Evolutionary conservation across 2,797 vertebrate species (phyloP), one percentile per base, ranked within the genome.

Genomic region (Malurus splendens): DNA sequence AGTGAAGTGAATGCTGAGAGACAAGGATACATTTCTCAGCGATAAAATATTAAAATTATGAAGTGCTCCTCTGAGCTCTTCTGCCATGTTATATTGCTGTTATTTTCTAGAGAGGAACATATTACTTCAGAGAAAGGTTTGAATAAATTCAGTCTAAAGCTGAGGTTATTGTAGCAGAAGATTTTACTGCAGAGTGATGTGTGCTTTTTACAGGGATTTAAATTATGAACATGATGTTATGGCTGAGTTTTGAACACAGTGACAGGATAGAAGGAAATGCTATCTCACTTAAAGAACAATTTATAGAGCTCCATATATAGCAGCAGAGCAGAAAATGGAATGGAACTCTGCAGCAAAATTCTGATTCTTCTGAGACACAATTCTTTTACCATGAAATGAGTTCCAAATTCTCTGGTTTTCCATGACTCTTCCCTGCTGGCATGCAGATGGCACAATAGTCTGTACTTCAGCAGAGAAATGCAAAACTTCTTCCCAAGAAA

Each of bases 41-140:
- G 44, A 90, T 93, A 82, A 95, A 95, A 92, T 91, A 91, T 70
- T 89, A 89, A 93, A 86, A 47, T 47, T 68, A 22, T 13, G 10
- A 70, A 79, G 61, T 90, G 33, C 57, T 92, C 32, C 76, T 87
- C 74, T 84, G 85, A 88, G 60, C n/a, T 87, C 28, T 82, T 74
- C 81, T 75, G 59, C 44, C 70, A 17, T 86, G 41, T 79, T 83
- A 22, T 72, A 24, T 79, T 41, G 42, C 20, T 77, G 38, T 68
- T 88, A 61, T 44, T 72, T 92, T 78, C 73, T 73, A 36, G 27
- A 72, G 20, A 33, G 88, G 30, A 74, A 47, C 5, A 1, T 48
- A 39, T 4, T 81, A 55, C 56, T 92, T 88, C 36, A 73, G 79
- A 66, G 50, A 77, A 75, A 9, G 32, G 16, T 50, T 77, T 70